Evolutionary conservation across 2,113 vertebrate genomes (phyloP), one percentile per base, ranked within the genome.

Genomic region (Polyodon spathula): DNA sequence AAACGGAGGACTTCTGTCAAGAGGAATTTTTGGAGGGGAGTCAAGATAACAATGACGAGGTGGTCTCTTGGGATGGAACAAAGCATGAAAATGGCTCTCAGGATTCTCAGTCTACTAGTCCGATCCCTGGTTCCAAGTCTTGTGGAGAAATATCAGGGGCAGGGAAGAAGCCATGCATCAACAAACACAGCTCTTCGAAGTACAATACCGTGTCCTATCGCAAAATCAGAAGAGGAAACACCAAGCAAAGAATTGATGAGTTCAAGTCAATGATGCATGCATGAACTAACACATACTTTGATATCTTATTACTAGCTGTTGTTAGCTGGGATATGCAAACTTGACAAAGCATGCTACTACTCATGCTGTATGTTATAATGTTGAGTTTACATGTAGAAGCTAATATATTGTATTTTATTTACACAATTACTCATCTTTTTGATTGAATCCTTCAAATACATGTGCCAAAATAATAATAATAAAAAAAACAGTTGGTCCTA

Each of bases 181-280:
- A 90, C 76, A 83, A 85, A 68, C 85, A 88, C 76, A 79, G 74
- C 59, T 84, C 88, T 2, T 85, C 89, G 66, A 85, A 87, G 61
- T 97, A 95, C 73, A 91, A 92, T 66, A 96, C 94, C 0, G 88
- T 93, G 75, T 98, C 94, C 56, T 98, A 96, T 69, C 83, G 94
- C 54, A 94, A 86, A 81, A 98, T 97, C 66, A 81, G 86, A 17
- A 91, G 88, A 78, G 95, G 95, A 62, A 97, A 95, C 79, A 97
- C 94, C 40, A 93, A 89, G 6, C 89, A 95, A 72, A 89, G 89
- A 66, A 94, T 97, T 2, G 87, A 93, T 14, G 89, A 92, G 64
- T 98, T 97, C 40, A 94, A 98, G 64, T 87, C 87, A 64, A 90
- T 93, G 90, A 83, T 95, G 69, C 89, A 92, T 79, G 81, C 76